phyloP scores from a whole-genome alignment of 2,888 invertebrate genomes.

The Meteorus colon region DNA sequence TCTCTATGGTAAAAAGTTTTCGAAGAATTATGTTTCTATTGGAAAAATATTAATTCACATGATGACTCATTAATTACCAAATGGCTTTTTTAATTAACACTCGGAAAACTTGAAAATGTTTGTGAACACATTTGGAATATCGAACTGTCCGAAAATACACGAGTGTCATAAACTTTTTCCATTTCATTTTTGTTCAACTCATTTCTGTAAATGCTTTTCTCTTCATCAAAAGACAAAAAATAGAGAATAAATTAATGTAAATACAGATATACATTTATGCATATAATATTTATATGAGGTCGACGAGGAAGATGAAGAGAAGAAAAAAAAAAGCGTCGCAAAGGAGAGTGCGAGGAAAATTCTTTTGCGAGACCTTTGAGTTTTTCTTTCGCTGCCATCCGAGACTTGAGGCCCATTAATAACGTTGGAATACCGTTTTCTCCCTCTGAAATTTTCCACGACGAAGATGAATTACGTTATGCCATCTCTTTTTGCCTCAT shows the following conservation, averaged over 20 bases:
- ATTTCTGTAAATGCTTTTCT: constrained; percentile 10
- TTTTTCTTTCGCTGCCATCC: constrained; percentile 43
- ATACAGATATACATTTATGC: neutral
- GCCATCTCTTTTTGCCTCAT: constrained; percentile 11
- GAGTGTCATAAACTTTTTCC: neutral
- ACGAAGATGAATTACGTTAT: constrained; percentile 45
- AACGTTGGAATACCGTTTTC: constrained; percentile 40
- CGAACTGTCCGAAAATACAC: too few species aligned
- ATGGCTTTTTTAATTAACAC: neutral
- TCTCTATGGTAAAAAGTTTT: too few species aligned
- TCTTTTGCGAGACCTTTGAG: constrained; percentile 48
- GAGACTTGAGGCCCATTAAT: constrained; percentile 43
- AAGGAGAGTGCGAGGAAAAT: constrained; percentile 39
- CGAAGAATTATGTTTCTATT: too few species aligned
- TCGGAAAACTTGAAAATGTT: neutral
- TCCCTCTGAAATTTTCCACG: constrained; percentile 41
- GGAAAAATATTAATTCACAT: too few species aligned
- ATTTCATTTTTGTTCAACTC: neutral
- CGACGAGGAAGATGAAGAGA: neutral
- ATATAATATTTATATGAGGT: constrained; percentile 21
- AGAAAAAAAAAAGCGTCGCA: constrained; percentile 15
- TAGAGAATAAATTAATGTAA: neutral
- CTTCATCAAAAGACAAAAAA: neutral
- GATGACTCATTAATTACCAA: too few species aligned
- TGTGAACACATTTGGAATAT: too few species aligned